Conservation (phyloP, 92 coral and sea anemone species). For the Ricordea florida region DNA sequence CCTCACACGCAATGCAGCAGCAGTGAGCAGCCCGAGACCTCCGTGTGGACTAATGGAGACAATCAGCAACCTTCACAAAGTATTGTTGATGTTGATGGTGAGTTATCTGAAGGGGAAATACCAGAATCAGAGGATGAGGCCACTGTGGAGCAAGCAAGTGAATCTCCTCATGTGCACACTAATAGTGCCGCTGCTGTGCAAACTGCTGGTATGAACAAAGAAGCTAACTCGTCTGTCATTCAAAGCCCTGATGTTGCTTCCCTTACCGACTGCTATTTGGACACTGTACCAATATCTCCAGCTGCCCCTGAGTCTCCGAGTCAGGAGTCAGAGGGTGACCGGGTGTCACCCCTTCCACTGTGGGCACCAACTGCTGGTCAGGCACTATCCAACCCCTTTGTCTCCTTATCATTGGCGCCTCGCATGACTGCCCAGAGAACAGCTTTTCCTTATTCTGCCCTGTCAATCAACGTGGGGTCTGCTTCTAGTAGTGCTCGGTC, state of each 20-base stretch:
- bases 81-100: conserved; percentile 37
- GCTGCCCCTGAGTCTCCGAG: conserved; percentile 82
- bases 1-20: background rate
- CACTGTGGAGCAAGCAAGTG: conserved; percentile 1
- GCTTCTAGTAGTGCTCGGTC: conserved; percentile 94
- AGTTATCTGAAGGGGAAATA: conserved; percentile 61
- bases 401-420: conserved; percentile 24
- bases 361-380: conserved; percentile 53
- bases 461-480: conserved; percentile 85
- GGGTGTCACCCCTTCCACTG: conserved; percentile 71
- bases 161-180: background rate
- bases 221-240: background rate
- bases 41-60: background rate
- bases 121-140: conserved; percentile 40
- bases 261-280: conserved; percentile 50
- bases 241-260: conserved; percentile 23
- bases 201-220: background rate
- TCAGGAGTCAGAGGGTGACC: conserved; percentile 71
- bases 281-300: conserved; percentile 95
- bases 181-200: background rate
- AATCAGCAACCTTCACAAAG: conserved; percentile 5
- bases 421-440: conserved; percentile 52
- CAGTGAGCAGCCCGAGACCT: background rate
- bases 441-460: conserved; percentile 87
- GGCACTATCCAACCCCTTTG: background rate